These are phyloP conservation scores for Mormyrus hasselquistii DNA, from an alignment of 2,797 vertebrate genomes.

Conservation along the genomic window DNA sequence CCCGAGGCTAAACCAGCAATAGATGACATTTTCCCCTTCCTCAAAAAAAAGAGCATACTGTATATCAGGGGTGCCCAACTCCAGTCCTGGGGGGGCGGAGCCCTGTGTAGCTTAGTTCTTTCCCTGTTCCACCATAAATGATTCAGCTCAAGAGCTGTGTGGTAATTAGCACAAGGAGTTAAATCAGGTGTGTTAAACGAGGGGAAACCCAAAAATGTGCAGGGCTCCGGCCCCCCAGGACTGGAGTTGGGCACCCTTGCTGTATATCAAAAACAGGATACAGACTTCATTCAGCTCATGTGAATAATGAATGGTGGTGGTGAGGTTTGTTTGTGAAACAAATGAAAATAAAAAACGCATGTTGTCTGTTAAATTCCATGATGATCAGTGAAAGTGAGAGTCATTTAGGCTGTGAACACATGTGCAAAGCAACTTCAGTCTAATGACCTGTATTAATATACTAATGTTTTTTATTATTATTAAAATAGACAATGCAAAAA, in stretches of 20 bases:
- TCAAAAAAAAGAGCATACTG: neutral
- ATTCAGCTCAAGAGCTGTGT: too few species aligned
- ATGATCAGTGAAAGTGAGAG: neutral
- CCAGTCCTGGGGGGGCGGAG: too few species aligned
- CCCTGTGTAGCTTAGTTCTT: too few species aligned
- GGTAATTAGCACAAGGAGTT: too few species aligned
- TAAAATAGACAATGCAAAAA: neutral
- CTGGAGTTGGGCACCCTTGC: too few species aligned
- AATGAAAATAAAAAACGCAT: neutral
- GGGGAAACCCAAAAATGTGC: too few species aligned
- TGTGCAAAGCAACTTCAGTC: neutral
- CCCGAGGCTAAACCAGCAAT: neutral
- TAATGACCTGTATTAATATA: neutral
- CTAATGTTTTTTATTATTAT: neutral
- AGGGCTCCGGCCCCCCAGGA: too few species aligned
- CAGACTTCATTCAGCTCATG: neutral
- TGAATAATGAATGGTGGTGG: neutral
- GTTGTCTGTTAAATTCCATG: neutral
- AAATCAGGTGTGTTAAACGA: too few species aligned
- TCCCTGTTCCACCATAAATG: too few species aligned
- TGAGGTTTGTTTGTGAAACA: neutral
- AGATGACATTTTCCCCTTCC: neutral
- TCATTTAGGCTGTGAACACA: neutral
- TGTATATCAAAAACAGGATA: neutral
- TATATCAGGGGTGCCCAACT: neutral